Percentiles rank a stretch among this genome's conserved stretches.
Evolutionary conservation across 2,797 vertebrate genomes (phyloP).

Genomic region (Chiloscyllium punctatum): DNA sequence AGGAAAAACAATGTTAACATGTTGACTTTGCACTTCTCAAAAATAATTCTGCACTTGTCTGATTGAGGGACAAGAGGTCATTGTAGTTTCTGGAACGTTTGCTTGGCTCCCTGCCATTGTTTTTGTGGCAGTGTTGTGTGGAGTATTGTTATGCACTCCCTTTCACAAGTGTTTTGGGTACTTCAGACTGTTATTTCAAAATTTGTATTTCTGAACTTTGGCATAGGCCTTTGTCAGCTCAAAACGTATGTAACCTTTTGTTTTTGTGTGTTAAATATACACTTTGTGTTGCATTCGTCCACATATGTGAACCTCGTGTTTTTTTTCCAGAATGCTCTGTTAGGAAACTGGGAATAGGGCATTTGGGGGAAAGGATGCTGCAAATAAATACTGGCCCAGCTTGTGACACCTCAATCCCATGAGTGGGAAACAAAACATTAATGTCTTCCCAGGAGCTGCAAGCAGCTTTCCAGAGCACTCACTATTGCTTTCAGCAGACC

Average conservation of each 20-base stretch:
- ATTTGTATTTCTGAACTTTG: background rate
- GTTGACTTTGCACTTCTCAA: slow-evolving; percentile 55
- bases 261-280: background rate
- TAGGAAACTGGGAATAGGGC: background rate
- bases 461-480: background rate
- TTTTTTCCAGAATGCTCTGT: background rate
- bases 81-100: background rate
- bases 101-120: slow-evolving; percentile 28
- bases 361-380: background rate
- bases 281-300: background rate
- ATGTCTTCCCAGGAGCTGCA: background rate
- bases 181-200: slow-evolving; percentile 20
- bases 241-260: background rate
- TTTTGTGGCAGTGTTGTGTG: slow-evolving; percentile 11
- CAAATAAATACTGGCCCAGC: background rate
- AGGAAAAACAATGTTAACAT: slow-evolving; percentile 53
- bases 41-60: slow-evolving; percentile 55
- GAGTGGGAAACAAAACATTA: background rate
- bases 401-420: too few relatives aligned
- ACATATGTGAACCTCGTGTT: background rate
- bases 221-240: background rate
- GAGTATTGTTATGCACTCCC: background rate
- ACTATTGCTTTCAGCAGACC: background rate
- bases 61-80: slow-evolving; percentile 42
- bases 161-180: slow-evolving; percentile 30